Conservation (phyloP, 1,140 invertebrate genomes). For the Drosophila repletoides region DNA sequence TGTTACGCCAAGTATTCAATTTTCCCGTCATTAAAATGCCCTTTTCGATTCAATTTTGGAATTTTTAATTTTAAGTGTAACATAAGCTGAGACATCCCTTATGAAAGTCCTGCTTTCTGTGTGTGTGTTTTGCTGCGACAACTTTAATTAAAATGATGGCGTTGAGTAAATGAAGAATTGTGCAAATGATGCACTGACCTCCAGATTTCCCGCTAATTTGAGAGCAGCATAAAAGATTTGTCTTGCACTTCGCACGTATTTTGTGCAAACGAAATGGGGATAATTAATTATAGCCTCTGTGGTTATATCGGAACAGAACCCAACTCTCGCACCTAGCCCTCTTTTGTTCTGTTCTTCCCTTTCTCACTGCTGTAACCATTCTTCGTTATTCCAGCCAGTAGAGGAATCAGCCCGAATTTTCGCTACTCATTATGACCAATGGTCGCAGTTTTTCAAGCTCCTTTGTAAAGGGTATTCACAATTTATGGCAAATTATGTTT, state of each 20-base stretch:
- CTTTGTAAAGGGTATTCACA: neutral
- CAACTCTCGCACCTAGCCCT: neutral
- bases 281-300: constrained; percentile 74
- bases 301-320: constrained; percentile 32
- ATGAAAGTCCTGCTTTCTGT: constrained; percentile 51
- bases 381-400: neutral
- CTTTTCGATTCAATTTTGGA: constrained; percentile 70
- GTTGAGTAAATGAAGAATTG: constrained; percentile 23
- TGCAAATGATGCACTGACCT: constrained; percentile 25
- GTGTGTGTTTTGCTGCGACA: constrained; percentile 8
- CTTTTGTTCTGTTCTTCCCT: neutral
- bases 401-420: constrained; percentile 38
- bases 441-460: neutral
- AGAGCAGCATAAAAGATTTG: constrained; percentile 45
- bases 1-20: constrained; percentile 76
- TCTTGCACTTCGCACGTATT: constrained; percentile 41
- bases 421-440: constrained; percentile 49
- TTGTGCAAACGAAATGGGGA: constrained; percentile 61
- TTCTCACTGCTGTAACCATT: neutral
- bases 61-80: constrained; percentile 70
- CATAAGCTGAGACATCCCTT: constrained; percentile 50
- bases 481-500: too few relatives aligned
- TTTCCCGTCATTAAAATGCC: constrained; percentile 74
- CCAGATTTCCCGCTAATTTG: constrained; percentile 46
- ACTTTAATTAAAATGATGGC: constrained; percentile 62